phyloP scores from a whole-genome alignment of 2,113 vertebrate genomes.

The Caranx melampygus region DNA sequence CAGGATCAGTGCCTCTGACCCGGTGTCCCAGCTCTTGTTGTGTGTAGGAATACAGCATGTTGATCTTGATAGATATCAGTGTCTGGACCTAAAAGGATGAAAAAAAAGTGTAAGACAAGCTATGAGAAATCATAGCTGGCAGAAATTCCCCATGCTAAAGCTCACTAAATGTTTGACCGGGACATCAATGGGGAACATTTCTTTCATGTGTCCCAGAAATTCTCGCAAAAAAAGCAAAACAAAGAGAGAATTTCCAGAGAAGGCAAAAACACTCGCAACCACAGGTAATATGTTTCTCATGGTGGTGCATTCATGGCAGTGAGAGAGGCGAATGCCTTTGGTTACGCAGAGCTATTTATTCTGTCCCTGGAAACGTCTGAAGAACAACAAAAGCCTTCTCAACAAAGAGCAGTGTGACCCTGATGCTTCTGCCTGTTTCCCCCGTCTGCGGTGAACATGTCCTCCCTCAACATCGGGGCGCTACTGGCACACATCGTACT shows the following conservation, averaged over 20 bases:
- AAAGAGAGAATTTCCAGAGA: slow-evolving; percentile 44
- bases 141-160: neutral
- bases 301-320: slow-evolving; percentile 64
- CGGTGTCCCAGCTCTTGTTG: neutral
- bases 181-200: slow-evolving; percentile 32
- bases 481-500: slow-evolving; percentile 22
- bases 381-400: slow-evolving; percentile 75
- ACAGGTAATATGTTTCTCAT: slow-evolving; percentile 78
- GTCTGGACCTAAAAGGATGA: neutral
- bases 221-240: slow-evolving; percentile 44
- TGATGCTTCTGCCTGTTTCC: slow-evolving; percentile 61
- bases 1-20: no score
- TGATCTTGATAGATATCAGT: slow-evolving; percentile 16
- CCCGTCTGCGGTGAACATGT: slow-evolving; percentile 51
- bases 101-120: slow-evolving; percentile 14
- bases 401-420: slow-evolving; percentile 62
- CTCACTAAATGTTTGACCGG: neutral
- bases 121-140: slow-evolving; percentile 20
- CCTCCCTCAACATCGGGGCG: slow-evolving; percentile 48
- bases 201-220: slow-evolving; percentile 50
- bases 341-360: slow-evolving; percentile 77
- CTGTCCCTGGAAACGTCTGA: slow-evolving; percentile 66
- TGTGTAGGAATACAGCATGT: neutral
- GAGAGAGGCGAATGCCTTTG: slow-evolving; percentile 76
- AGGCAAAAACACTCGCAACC: slow-evolving; percentile 66